Percentiles rank a stretch among this genome's conserved stretches.
Conservation (phyloP, 2,888 invertebrate genomes). For the Digitonthophagus gazella region DNA sequence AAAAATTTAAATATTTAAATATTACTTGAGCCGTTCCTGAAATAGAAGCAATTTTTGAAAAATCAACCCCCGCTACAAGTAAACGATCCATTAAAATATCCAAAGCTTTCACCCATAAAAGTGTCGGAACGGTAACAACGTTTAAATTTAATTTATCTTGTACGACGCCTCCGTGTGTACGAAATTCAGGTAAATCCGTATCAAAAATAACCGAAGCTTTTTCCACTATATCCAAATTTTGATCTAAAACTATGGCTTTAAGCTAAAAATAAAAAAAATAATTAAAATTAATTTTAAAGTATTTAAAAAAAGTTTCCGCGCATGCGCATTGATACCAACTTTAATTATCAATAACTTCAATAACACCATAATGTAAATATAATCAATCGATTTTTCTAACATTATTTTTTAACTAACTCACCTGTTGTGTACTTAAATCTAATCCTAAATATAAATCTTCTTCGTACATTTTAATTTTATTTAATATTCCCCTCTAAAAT, state of each 20-base stretch:
- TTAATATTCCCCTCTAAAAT: no score
- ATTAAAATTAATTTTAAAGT: background rate
- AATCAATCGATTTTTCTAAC: background rate
- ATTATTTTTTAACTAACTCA: slow-evolving; percentile 46
- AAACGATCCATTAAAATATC: slow-evolving; percentile 87
- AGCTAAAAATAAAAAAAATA: slow-evolving; percentile 62
- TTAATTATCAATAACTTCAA: background rate
- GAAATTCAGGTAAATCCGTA: slow-evolving; percentile 88
- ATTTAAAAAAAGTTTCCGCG: background rate
- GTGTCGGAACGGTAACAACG: slow-evolving; percentile 74
- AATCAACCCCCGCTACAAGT: slow-evolving; percentile 77
- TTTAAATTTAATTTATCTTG: slow-evolving; percentile 54
- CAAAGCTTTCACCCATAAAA: slow-evolving; percentile 95
- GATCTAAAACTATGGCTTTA: slow-evolving; percentile 82
- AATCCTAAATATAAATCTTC: slow-evolving; percentile 70
- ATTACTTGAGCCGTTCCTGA: slow-evolving; percentile 93
- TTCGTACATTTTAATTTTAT: slow-evolving; percentile 21
- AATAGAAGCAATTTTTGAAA: slow-evolving; percentile 76
- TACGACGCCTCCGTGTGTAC: slow-evolving; percentile 64
- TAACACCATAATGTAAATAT: background rate
- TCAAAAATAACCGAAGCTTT: slow-evolving; percentile 88
- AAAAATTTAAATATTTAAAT: no score
- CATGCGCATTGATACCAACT: background rate
- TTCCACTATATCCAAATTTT: slow-evolving; percentile 68
- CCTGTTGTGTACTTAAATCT: slow-evolving; percentile 87